phyloP scores from a whole-genome alignment of 2,797 vertebrate species.

The Lophotriccus pileatus region DNA sequence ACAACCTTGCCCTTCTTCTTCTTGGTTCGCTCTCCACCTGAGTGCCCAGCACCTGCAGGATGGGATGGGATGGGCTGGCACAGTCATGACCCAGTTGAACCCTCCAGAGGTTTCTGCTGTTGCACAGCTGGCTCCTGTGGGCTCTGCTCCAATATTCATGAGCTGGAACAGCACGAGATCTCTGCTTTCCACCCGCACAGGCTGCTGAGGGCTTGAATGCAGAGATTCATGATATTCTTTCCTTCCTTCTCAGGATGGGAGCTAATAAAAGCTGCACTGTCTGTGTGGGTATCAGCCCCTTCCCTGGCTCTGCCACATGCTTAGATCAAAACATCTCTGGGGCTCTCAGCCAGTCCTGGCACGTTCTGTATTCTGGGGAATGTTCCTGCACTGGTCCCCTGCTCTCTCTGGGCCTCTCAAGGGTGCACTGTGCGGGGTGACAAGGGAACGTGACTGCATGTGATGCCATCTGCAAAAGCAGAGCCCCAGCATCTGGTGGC shows the following conservation, averaged over 20 bases:
- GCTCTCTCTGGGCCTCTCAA: neutral
- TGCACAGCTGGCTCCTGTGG: neutral
- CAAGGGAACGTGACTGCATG: neutral
- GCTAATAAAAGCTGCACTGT: slow-evolving; percentile 30
- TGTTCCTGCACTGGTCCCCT: neutral
- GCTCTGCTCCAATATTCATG: slow-evolving; percentile 11
- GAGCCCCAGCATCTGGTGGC: neutral
- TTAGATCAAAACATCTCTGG: neutral
- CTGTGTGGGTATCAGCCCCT: neutral
- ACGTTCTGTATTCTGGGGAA: neutral
- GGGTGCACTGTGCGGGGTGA: neutral
- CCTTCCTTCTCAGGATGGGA: neutral
- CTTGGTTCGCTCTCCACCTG: neutral
- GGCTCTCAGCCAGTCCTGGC: neutral
- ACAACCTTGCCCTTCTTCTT: neutral
- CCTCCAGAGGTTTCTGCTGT: neutral
- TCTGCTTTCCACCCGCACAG: neutral
- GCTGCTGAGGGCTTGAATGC: neutral
- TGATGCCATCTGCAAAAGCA: neutral
- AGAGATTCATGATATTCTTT: slow-evolving; percentile 38
- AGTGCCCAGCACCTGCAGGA: neutral
- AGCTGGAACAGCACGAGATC: neutral
- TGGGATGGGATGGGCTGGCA: neutral
- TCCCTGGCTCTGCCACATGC: neutral
- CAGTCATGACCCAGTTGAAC: neutral